A percentile compares a stretch with the other conserved stretches of the same genome.
Evolutionary conservation across 2,113 vertebrate genomes (phyloP).

Genomic region (Brachirus orientalis): DNA sequence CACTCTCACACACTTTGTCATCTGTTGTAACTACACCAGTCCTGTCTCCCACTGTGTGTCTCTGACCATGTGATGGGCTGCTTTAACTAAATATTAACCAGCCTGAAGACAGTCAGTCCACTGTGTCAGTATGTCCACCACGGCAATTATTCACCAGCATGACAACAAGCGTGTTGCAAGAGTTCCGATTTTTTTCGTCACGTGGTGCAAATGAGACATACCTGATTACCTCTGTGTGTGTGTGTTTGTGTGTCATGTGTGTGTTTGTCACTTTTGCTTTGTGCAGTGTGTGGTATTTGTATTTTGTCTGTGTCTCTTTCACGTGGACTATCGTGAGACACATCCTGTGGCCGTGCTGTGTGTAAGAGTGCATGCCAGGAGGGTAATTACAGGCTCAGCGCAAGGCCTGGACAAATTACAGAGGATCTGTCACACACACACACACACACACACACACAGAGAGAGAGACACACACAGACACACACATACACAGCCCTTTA

Average conservation of each 20-base stretch:
- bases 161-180: constrained; percentile 36
- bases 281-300: constrained; percentile 41
- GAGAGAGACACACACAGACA: constrained; percentile 23
- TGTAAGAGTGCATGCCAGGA: constrained; percentile 46
- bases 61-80: constrained; percentile 38
- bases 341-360: constrained; percentile 56
- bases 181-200: constrained; percentile 19
- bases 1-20: constrained; percentile 1
- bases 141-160: constrained; percentile 29
- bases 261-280: constrained; percentile 54
- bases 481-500: constrained; percentile 42
- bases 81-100: constrained; percentile 63
- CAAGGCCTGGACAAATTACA: constrained; percentile 78
- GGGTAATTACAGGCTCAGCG: constrained; percentile 78
- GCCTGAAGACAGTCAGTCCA: constrained; percentile 29
- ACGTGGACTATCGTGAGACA: constrained; percentile 65
- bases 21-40: constrained; percentile 14
- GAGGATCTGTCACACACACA: constrained; percentile 60
- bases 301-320: constrained; percentile 49
- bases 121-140: constrained; percentile 40
- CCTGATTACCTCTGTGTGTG: constrained; percentile 20
- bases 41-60: constrained; percentile 24
- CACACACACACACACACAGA: constrained; percentile 25
- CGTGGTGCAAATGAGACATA: constrained; percentile 1
- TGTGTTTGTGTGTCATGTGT: constrained; percentile 20